phyloP scores from a whole-genome alignment of 2,113 vertebrate genomes.

The Paradoxurus hermaphroditus region DNA sequence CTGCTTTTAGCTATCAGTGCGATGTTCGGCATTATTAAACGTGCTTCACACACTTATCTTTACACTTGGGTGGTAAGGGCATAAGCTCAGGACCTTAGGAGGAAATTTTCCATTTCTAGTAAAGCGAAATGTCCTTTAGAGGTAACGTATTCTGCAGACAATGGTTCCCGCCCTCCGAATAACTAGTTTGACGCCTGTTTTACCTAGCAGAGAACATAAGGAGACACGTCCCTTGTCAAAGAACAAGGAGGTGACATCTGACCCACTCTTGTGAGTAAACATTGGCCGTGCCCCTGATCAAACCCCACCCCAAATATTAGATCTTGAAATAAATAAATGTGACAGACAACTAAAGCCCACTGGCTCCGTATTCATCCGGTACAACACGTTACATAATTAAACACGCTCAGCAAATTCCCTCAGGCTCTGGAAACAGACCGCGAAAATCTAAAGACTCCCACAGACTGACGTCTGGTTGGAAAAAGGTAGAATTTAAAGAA shows the following conservation, averaged over 20 bases:
- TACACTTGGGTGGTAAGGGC: background rate
- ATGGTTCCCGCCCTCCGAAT: background rate
- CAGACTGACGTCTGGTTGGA: background rate
- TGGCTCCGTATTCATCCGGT: background rate
- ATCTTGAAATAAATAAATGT: background rate
- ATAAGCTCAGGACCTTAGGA: background rate
- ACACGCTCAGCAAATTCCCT: background rate
- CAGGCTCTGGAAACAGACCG: fast-evolving
- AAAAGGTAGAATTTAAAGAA: background rate
- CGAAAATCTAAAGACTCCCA: background rate
- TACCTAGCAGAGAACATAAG: background rate
- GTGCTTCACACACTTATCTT: background rate
- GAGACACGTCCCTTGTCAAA: too few relatives aligned
- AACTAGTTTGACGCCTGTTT: background rate
- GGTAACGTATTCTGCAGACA: background rate
- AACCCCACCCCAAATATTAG: background rate
- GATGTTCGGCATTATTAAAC: background rate
- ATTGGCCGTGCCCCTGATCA: background rate
- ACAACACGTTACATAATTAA: background rate
- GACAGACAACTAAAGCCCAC: background rate
- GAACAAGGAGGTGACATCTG: fast-evolving
- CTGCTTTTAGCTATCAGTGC: background rate
- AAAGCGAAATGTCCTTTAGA: background rate
- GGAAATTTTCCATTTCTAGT: background rate
- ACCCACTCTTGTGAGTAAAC: background rate